Conservation (phyloP, 1,140 invertebrate species). For the Drosophila eugracilis region DNA sequence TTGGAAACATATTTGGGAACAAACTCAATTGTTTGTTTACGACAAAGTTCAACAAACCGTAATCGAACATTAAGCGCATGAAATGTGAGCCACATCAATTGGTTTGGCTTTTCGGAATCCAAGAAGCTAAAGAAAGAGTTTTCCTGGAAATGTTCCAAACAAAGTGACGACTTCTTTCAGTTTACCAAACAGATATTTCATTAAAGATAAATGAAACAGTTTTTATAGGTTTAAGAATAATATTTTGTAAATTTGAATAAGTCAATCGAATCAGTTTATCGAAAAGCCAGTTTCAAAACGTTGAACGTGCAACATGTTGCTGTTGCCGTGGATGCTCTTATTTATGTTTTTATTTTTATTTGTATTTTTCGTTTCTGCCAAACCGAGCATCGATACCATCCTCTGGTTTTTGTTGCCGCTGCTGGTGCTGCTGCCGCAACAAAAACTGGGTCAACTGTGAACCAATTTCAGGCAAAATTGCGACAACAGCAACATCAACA, state of each 20-base stretch:
- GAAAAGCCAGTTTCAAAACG: too few relatives aligned
- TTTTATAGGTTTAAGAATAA: too few relatives aligned
- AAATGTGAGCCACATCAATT: constrained; percentile 15
- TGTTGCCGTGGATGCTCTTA: constrained; percentile 1
- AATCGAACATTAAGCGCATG: constrained; percentile 56
- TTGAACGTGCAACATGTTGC: constrained; percentile 17
- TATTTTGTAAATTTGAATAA: not conserved
- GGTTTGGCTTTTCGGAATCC: not conserved
- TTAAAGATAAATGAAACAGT: too few relatives aligned
- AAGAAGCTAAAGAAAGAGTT: not conserved
- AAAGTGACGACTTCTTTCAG: too few relatives aligned
- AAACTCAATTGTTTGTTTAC: constrained; percentile 36
- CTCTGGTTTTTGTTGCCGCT: constrained; percentile 10
- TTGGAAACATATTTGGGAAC: constrained; percentile 3
- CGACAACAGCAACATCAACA: constrained; percentile 38
- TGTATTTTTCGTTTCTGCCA: constrained; percentile 17
- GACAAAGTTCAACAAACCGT: constrained; percentile 70
- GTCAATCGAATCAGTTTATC: too few relatives aligned
- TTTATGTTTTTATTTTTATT: constrained; percentile 7
- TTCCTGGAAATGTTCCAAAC: not conserved
- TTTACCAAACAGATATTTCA: too few relatives aligned
- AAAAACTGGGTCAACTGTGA: constrained; percentile 69
- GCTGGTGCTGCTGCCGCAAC: constrained; percentile 36
- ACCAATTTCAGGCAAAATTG: constrained; percentile 77
- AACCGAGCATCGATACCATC: constrained; percentile 34